Evolutionary conservation across 1,140 invertebrate genomes (phyloP).

Genomic region (Rhynchophorus ferrugineus): DNA sequence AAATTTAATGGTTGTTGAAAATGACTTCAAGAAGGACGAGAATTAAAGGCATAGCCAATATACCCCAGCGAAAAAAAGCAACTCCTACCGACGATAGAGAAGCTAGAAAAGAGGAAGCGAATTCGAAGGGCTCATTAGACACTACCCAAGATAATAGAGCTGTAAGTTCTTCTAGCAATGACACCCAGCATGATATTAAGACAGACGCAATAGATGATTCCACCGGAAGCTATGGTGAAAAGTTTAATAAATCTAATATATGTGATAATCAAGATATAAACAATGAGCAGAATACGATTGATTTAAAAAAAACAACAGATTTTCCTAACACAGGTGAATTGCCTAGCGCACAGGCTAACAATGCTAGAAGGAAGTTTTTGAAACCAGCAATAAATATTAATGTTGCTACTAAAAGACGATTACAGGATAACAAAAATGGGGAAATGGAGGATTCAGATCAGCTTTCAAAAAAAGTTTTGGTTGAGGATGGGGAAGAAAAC

Average conservation of each 20-base stretch:
- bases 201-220: too few relatives aligned
- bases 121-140: too few relatives aligned
- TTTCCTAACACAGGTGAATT: not conserved
- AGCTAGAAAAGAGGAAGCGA: not conserved
- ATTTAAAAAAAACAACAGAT: not conserved
- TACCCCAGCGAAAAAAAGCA: slow-evolving; percentile 35
- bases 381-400: slow-evolving; percentile 13
- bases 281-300: not conserved
- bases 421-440: not conserved
- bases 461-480: too few relatives aligned
- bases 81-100: slow-evolving; percentile 3
- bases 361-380: slow-evolving; percentile 6
- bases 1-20: too few relatives aligned
- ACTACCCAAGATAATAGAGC: slow-evolving; percentile 8
- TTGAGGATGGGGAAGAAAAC: too few relatives aligned
- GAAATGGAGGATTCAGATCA: not conserved
- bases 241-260: not conserved
- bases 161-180: too few relatives aligned
- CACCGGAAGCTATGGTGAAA: slow-evolving; percentile 1
- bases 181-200: too few relatives aligned
- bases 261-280: not conserved
- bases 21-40: slow-evolving; percentile 29
- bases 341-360: too few relatives aligned
- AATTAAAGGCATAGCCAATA: slow-evolving; percentile 39
- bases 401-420: not conserved